A percentile compares a stretch with the other conserved stretches of the same genome.
These are phyloP conservation scores for Eristalinus aeneus DNA, from an alignment of 2,888 invertebrate species.

Conservation along the genomic window DNA sequence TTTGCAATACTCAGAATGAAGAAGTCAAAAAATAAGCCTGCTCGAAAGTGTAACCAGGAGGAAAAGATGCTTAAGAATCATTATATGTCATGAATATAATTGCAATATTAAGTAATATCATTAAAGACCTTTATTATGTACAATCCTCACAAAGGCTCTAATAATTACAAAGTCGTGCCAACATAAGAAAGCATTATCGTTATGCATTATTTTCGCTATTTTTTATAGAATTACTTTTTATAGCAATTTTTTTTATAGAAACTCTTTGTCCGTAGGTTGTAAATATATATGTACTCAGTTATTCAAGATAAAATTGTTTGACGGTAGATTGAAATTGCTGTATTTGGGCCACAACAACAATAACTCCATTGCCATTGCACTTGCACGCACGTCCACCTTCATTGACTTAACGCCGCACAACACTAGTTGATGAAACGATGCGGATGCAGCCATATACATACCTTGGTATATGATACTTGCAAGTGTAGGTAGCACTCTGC, in stretches of 20 bases:
- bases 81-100: too few species aligned
- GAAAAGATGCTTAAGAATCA: too few species aligned
- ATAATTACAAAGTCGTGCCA: too few species aligned
- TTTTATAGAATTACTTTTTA: too few species aligned
- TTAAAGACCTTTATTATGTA: too few species aligned
- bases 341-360: slow-evolving; percentile 49
- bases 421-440: slow-evolving; percentile 25
- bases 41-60: too few species aligned
- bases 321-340: slow-evolving; percentile 53
- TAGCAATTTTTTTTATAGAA: slow-evolving; percentile 5
- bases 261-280: slow-evolving; percentile 58
- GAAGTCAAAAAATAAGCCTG: too few species aligned
- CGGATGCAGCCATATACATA: slow-evolving; percentile 10
- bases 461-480: slow-evolving; percentile 20
- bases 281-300: slow-evolving; percentile 38
- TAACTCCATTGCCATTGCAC: slow-evolving; percentile 64
- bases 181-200: too few species aligned
- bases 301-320: slow-evolving; percentile 60
- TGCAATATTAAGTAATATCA: too few species aligned
- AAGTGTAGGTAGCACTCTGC: slow-evolving; percentile 37
- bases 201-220: too few species aligned
- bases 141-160: too few species aligned
- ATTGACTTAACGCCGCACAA: slow-evolving; percentile 55
- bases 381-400: slow-evolving; percentile 58
- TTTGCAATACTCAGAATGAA: too few species aligned